Evolutionary conservation across 2,113 vertebrate genomes (phyloP), one percentile per base, ranked within the genome.

Genomic region (Oryzias celebensis): DNA sequence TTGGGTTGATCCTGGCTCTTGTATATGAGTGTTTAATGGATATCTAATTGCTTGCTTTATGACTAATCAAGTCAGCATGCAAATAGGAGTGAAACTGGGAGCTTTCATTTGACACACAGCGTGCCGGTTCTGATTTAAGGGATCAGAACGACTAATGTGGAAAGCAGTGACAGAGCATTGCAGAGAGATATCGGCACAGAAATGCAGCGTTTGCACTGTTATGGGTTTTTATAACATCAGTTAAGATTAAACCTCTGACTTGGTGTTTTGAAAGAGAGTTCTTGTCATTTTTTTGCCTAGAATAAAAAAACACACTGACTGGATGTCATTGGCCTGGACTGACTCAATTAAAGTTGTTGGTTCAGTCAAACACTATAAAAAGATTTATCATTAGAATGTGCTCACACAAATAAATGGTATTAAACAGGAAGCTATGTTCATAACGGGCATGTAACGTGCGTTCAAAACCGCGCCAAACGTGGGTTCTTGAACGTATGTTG

Each of bases 11-110:
- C 73, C 64, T 16, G 26, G 28, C 60, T 84, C 83, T 80, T 77
- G 60, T 78, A 73, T 84, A 75, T 73, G 20, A 70, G 67, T 55
- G 50, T 84, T 77, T 76, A 89, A 88, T 85, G 81, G 73, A 65
- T 76, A 52, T 64, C 5, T 85, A 90, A 88, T 86, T 83, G 80
- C 74, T 68, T 62, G 70, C 67, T 71, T 78, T 84, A 83, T 85
- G 78, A 86, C 77, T 81, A 62, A 84, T 75, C 61, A 59, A 46
- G 84, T 68, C 51, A 49, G 44, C 52, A 41, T 57, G 66, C 54
- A 80, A 62, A 88, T 71, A 79, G 77, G 66, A 76, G 66, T 62
- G 46, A 84, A 86, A 88, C 84, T 80, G 77, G 17, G 50, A 79
- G 78, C 71, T 83, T 84, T 81, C 64, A 78, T 61, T 52, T 58